A percentile compares a stretch with the other conserved stretches of the same genome.
phyloP scores from a whole-genome alignment of 2,113 vertebrate genomes.

The Myrmophylax atrothorax region DNA sequence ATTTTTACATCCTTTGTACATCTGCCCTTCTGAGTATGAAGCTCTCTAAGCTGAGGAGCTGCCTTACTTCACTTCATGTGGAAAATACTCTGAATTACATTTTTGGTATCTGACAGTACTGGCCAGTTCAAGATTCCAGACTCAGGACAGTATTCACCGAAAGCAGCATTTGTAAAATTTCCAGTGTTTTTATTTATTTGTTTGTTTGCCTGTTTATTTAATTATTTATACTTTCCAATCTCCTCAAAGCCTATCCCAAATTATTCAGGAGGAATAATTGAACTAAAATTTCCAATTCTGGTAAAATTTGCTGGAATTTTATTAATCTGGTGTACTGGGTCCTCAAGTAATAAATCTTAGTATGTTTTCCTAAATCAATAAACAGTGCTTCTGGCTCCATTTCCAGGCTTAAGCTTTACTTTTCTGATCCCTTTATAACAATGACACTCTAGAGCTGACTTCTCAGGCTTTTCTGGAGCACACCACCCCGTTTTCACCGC shows the following conservation, averaged over 20 bases:
- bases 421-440: background rate
- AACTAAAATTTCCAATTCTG: background rate
- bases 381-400: background rate
- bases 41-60: background rate
- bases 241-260: background rate
- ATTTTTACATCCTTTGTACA: background rate
- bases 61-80: background rate
- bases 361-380: background rate
- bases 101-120: background rate
- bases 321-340: background rate
- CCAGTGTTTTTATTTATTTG: background rate
- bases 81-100: background rate
- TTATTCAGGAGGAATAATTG: background rate
- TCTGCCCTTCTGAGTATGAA: background rate
- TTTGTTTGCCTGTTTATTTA: background rate
- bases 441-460: background rate
- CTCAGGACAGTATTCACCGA: background rate
- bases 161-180: background rate
- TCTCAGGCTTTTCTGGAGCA: background rate
- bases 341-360: background rate
- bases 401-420: background rate
- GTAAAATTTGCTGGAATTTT: background rate
- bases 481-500: rapidly evolving
- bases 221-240: background rate
- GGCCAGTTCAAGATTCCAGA: background rate